Evolutionary conservation across 2,797 vertebrate genomes (phyloP).

Genomic region (Hirundo rustica): DNA sequence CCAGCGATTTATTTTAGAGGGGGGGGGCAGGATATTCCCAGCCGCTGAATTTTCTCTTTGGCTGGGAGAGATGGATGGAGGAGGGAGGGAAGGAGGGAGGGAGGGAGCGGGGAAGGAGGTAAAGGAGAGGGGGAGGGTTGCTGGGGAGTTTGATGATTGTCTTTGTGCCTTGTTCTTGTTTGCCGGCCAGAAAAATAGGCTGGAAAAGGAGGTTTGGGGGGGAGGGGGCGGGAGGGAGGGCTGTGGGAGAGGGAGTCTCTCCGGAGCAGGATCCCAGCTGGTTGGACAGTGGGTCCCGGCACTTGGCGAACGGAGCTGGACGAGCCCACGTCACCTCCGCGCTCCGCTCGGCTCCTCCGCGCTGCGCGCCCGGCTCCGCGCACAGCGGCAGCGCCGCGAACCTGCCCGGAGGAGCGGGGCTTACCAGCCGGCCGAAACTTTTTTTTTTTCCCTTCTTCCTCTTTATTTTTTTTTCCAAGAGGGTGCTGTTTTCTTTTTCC

Average conservation of each 20-base stretch:
- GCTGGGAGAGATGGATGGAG: constrained; percentile 52
- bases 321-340: constrained; percentile 68
- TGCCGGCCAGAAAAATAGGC: constrained; percentile 58
- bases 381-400: neutral
- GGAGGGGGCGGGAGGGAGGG: constrained; percentile 49
- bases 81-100: neutral
- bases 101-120: constrained; percentile 23
- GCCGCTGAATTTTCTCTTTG: constrained; percentile 16
- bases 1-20: neutral
- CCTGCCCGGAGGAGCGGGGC: neutral
- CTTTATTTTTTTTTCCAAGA: neutral
- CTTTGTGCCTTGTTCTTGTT: constrained; percentile 54
- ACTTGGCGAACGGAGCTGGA: constrained; percentile 62
- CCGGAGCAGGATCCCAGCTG: constrained; percentile 47
- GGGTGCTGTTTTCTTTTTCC: neutral
- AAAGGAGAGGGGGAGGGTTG: neutral
- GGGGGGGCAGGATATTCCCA: constrained; percentile 17
- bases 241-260: constrained; percentile 55
- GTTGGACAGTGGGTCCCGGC: constrained; percentile 66
- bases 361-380: constrained; percentile 39
- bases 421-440: neutral
- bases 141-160: constrained; percentile 15
- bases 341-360: constrained; percentile 41
- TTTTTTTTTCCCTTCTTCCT: neutral
- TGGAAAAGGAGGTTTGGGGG: constrained; percentile 30